phyloP scores from a whole-genome alignment of 1,140 invertebrate species.

The Hycleus phaleratus region DNA sequence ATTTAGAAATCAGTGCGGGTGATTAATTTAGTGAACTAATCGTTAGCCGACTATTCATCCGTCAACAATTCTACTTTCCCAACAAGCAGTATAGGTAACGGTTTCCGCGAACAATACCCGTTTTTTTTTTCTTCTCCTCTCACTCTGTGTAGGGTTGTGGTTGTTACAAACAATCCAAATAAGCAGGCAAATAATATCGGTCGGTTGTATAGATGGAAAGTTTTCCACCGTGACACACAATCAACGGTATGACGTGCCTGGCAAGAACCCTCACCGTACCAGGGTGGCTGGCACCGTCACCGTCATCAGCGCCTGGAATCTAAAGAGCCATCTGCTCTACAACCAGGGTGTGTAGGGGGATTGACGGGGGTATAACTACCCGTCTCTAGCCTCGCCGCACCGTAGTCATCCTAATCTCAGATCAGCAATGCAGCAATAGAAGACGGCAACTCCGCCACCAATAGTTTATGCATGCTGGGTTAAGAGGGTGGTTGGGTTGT shows the following conservation, averaged over 20 bases:
- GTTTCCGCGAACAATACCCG: conserved; percentile 10
- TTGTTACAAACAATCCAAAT: background rate
- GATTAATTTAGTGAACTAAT: too few species aligned
- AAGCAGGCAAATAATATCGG: background rate
- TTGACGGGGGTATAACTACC: background rate
- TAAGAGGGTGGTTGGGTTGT: background rate
- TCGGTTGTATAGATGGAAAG: too few species aligned
- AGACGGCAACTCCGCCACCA: conserved; percentile 4
- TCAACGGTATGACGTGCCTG: conserved; percentile 8
- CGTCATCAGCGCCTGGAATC: conserved; percentile 12
- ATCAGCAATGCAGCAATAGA: conserved; percentile 13
- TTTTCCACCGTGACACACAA: conserved; percentile 11
- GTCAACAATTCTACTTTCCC: too few species aligned
- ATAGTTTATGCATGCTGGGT: conserved; percentile 10
- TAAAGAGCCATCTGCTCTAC: conserved; percentile 13
- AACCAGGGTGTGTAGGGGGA: background rate
- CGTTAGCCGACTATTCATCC: too few species aligned
- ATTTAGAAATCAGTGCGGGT: too few species aligned
- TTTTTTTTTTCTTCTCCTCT: background rate
- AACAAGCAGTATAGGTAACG: background rate
- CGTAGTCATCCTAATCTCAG: conserved; percentile 11
- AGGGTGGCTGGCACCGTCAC: background rate
- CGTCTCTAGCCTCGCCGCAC: background rate
- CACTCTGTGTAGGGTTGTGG: background rate
- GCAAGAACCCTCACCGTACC: conserved; percentile 5